Conservation (phyloP, 2,888 invertebrate species). For the Lasioglossum pauxillum region DNA sequence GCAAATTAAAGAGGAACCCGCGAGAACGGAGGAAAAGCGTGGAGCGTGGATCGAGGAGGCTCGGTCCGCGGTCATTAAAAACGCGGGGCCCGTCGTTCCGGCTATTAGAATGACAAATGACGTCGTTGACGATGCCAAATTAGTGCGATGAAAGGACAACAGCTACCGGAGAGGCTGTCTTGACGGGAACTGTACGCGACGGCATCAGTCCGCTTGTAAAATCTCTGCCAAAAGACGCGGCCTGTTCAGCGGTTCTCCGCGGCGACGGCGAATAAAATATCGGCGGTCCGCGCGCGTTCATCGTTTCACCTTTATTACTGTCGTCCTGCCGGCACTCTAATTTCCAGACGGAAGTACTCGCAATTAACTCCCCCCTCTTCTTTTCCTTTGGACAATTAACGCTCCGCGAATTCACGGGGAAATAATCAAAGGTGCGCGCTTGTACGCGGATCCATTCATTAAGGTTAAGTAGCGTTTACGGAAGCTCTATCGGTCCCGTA, state of each 20-base stretch:
- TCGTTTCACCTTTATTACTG: slow-evolving; percentile 25
- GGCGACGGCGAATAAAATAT: slow-evolving; percentile 18
- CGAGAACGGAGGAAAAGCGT: slow-evolving; percentile 62
- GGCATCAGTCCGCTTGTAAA: slow-evolving; percentile 62
- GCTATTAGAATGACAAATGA: slow-evolving; percentile 83
- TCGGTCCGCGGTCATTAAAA: slow-evolving; percentile 76
- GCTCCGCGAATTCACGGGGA: neutral
- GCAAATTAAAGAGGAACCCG: slow-evolving; percentile 76
- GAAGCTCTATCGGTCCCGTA: slow-evolving; percentile 45
- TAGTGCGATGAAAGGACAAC: slow-evolving; percentile 79
- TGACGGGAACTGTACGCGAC: slow-evolving; percentile 51
- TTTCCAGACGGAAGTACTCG: slow-evolving; percentile 10
- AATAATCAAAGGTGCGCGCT: slow-evolving; percentile 23
- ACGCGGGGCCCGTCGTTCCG: slow-evolving; percentile 75
- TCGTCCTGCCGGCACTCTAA: slow-evolving; percentile 14
- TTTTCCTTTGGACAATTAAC: slow-evolving; percentile 8
- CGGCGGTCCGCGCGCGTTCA: neutral
- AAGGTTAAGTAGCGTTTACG: slow-evolving; percentile 56
- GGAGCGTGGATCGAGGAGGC: slow-evolving; percentile 33
- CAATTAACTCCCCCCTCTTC: slow-evolving; percentile 6
- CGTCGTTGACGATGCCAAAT: slow-evolving; percentile 82
- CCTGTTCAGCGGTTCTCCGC: slow-evolving; percentile 5
- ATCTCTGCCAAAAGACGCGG: slow-evolving; percentile 42
- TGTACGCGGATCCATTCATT: slow-evolving; percentile 54
- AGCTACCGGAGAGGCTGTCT: slow-evolving; percentile 47